Conservation (phyloP, 2,888 invertebrate species). For the Bombylius major region DNA sequence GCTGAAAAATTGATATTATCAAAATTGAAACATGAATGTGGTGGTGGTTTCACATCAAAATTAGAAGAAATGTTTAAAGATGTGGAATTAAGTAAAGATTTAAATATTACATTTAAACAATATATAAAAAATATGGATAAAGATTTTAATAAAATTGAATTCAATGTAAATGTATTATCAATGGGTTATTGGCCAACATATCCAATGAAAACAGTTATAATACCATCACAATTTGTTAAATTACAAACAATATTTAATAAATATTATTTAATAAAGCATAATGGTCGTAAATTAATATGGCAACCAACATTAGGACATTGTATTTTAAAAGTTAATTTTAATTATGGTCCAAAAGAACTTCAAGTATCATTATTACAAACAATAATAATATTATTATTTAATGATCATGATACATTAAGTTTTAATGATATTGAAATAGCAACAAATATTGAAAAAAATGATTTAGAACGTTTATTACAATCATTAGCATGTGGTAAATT, state of each 20-base stretch:
- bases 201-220: conserved; percentile 76
- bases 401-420: conserved; percentile 68
- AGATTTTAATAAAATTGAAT: conserved; percentile 51
- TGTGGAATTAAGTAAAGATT: conserved; percentile 97
- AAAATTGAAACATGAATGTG: conserved; percentile 98
- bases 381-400: conserved; percentile 84
- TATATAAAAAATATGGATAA: conserved; percentile 30
- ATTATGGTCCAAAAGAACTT: conserved; percentile 82
- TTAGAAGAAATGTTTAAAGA: conserved; percentile 99
- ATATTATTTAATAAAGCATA: conserved; percentile 95
- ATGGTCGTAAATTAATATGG: conserved; percentile 96
- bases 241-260: conserved; percentile 93
- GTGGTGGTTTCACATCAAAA: conserved; percentile 96
- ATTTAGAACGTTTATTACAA: conserved; percentile 85
- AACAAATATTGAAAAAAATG: conserved; percentile 85
- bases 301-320: conserved; percentile 97
- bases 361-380: conserved; percentile 97
- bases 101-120: conserved; percentile 92
- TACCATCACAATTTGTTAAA: conserved; percentile 80
- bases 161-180: conserved; percentile 92
- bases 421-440: conserved; percentile 82
- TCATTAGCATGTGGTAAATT: conserved; percentile 96
- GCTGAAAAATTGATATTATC: conserved; percentile 99
- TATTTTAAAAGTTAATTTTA: conserved; percentile 78
- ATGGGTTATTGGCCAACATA: conserved; percentile 99